Evolutionary conservation across 2,888 invertebrate species (phyloP).

Genomic region (Lasioglossum pauxillum): DNA sequence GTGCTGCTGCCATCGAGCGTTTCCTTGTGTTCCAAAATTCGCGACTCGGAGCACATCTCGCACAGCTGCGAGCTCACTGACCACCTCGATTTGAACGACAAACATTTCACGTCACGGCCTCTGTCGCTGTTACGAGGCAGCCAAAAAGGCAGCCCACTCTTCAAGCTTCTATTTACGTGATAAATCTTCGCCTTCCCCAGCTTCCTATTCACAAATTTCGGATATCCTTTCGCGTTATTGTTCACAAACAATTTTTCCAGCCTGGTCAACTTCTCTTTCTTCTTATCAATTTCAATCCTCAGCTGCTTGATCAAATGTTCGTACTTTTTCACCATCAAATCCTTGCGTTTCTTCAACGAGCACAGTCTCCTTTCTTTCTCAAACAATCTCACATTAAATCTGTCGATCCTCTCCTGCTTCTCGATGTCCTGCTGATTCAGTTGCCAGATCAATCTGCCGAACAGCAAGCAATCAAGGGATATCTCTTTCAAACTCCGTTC

Average conservation of each 20-base stretch:
- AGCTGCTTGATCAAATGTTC: conserved; percentile 73
- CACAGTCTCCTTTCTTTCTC: conserved; percentile 73
- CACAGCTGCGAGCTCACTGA: background rate
- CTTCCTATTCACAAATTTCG: background rate
- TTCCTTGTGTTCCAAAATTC: background rate
- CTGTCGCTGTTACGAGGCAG: background rate
- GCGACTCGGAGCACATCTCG: background rate
- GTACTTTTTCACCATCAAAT: conserved; percentile 74
- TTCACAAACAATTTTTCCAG: conserved; percentile 26
- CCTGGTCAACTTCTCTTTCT: background rate
- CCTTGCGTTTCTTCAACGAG: conserved; percentile 72
- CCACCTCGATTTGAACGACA: background rate
- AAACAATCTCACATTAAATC: conserved; percentile 67
- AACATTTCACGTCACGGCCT: background rate
- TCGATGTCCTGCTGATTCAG: background rate
- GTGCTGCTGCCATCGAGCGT: background rate
- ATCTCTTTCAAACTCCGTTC: background rate
- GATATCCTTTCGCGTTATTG: background rate
- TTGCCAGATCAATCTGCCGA: background rate
- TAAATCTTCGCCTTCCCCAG: background rate
- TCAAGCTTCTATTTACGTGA: background rate
- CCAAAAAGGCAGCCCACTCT: background rate
- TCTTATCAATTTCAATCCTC: conserved; percentile 66
- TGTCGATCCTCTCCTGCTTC: conserved; percentile 68
- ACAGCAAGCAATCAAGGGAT: background rate